Conservation (phyloP, 2,888 invertebrate species). For the Caenorhabditis macrosperma region DNA sequence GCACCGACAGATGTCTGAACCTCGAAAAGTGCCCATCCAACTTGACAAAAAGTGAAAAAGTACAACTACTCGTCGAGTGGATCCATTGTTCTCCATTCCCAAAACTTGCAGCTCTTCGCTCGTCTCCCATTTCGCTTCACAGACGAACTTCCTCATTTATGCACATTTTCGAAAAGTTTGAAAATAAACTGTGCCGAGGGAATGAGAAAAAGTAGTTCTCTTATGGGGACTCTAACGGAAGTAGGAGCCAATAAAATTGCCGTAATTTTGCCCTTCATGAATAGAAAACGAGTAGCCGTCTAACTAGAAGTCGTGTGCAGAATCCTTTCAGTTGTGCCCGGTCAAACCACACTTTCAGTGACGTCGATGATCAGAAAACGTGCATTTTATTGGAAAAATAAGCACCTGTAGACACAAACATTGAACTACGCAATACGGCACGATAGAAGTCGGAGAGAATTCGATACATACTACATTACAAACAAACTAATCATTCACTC, state of each 20-base stretch:
- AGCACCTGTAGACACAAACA: conserved; percentile 49
- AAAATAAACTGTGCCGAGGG: conserved; percentile 52
- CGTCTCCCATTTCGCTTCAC: conserved; percentile 36
- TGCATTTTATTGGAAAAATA: conserved; percentile 53
- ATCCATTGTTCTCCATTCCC: conserved; percentile 36
- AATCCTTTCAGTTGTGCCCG: conserved; percentile 27
- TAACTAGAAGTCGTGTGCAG: neutral
- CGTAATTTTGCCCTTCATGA: conserved; percentile 37
- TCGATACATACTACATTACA: conserved; percentile 31
- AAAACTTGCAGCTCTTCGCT: conserved; percentile 1
- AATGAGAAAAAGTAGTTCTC: conserved; percentile 17
- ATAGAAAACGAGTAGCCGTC: conserved; percentile 27
- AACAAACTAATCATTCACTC: conserved; percentile 18
- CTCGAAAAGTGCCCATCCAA: neutral
- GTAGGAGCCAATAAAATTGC: conserved; percentile 45
- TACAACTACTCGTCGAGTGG: conserved; percentile 26
- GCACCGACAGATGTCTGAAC: conserved; percentile 26
- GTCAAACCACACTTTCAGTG: conserved; percentile 32
- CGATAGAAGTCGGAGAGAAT: conserved; percentile 15
- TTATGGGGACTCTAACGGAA: conserved; percentile 23
- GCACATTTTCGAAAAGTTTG: conserved; percentile 43
- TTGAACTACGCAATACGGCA: conserved; percentile 22
- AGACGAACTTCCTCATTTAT: conserved; percentile 46
- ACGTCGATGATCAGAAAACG: conserved; percentile 43
- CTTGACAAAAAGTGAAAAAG: conserved; percentile 31